phyloP scores from a whole-genome alignment of 2,888 invertebrate genomes.

The Polydrusus cervinus region DNA sequence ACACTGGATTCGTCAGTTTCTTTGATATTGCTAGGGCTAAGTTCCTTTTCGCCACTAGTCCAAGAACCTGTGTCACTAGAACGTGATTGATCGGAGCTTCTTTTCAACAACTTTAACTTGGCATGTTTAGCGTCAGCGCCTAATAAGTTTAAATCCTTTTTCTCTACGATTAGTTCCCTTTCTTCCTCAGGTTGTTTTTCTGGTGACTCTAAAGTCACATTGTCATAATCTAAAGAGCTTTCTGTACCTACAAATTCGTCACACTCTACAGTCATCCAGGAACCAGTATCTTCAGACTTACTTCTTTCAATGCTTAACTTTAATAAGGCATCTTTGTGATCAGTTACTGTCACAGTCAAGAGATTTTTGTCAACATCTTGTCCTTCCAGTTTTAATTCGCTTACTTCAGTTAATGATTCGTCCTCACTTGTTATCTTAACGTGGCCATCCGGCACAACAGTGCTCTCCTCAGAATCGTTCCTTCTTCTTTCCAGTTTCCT shows the following conservation, averaged over 20 bases:
- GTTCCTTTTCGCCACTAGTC: slow-evolving; percentile 85
- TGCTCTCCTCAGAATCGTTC: slow-evolving; percentile 64
- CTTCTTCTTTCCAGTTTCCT: slow-evolving; percentile 67
- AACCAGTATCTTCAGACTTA: slow-evolving; percentile 80
- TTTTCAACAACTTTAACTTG: slow-evolving; percentile 75
- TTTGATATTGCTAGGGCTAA: slow-evolving; percentile 77
- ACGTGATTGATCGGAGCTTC: slow-evolving; percentile 83
- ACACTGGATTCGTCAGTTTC: slow-evolving; percentile 85
- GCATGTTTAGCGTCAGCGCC: slow-evolving; percentile 73
- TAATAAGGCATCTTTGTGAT: slow-evolving; percentile 73
- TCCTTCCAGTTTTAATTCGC: slow-evolving; percentile 74
- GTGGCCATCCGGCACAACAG: slow-evolving; percentile 72
- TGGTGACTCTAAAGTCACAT: slow-evolving; percentile 65
- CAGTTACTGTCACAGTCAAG: slow-evolving; percentile 70
- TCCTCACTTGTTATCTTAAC: slow-evolving; percentile 77
- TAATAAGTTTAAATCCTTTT: slow-evolving; percentile 60
- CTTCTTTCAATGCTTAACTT: slow-evolving; percentile 72
- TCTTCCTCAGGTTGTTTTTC: slow-evolving; percentile 61
- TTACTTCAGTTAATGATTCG: slow-evolving; percentile 80
- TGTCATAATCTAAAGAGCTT: slow-evolving; percentile 76
- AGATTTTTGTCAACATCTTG: slow-evolving; percentile 70
- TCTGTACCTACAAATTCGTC: slow-evolving; percentile 80
- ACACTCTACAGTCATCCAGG: slow-evolving; percentile 80
- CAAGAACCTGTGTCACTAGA: slow-evolving; percentile 86
- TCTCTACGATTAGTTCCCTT: slow-evolving; percentile 48